A percentile compares a stretch with the other conserved stretches of the same genome.
Evolutionary conservation across 2,888 invertebrate species (phyloP).

Genomic region (Ganaspis brasiliensis): DNA sequence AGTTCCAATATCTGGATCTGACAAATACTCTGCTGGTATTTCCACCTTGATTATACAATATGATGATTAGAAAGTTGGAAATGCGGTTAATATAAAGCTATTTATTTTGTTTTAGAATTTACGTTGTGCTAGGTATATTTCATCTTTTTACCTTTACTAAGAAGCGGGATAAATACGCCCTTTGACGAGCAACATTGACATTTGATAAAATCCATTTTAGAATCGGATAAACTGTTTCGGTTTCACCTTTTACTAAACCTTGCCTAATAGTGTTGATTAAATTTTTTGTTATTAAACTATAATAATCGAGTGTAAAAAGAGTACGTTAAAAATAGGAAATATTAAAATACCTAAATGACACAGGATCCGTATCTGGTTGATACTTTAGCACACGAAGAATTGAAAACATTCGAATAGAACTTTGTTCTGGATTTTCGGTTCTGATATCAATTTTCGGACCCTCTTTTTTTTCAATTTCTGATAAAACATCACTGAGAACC

Average conservation of each 20-base stretch:
- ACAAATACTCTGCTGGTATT: constrained; percentile 88
- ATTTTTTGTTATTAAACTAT: constrained; percentile 3
- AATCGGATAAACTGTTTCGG: constrained; percentile 88
- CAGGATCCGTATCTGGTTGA: constrained; percentile 83
- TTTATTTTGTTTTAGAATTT: too few relatives aligned
- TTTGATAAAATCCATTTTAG: constrained; percentile 90
- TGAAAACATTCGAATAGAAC: constrained; percentile 87
- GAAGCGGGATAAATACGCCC: constrained; percentile 89
- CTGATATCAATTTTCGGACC: constrained; percentile 88
- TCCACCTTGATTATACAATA: constrained; percentile 83
- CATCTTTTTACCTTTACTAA: constrained; percentile 72
- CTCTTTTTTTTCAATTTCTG: constrained; percentile 83
- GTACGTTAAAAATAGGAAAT: background rate
- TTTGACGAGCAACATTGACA: constrained; percentile 88
- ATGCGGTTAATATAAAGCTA: too few relatives aligned
- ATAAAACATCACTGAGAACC: constrained; percentile 85
- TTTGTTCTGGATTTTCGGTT: constrained; percentile 89
- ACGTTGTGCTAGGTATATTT: constrained; percentile 23
- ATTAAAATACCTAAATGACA: constrained; percentile 69
- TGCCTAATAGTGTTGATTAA: constrained; percentile 81
- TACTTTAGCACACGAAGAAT: constrained; percentile 90
- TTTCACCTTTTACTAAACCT: constrained; percentile 87
- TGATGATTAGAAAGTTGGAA: background rate
- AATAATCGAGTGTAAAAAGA: background rate
- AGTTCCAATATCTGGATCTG: constrained; percentile 88